Conservation (phyloP, 2,797 vertebrate genomes). For the Hylomyscus alleni region DNA sequence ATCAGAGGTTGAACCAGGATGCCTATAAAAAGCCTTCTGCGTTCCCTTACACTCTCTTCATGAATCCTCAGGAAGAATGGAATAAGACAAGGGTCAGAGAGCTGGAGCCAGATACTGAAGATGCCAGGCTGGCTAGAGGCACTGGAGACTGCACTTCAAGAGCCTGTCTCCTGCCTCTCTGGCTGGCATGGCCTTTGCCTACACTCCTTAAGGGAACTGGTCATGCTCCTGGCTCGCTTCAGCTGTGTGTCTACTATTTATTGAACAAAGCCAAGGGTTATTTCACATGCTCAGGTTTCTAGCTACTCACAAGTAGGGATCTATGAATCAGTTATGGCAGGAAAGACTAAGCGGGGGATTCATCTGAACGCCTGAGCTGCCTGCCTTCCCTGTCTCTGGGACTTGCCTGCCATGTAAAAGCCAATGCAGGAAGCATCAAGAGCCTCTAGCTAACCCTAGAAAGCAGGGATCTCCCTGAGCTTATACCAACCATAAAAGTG, state of each 20-base stretch:
- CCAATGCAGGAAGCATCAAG: neutral
- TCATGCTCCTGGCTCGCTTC: conserved; percentile 69
- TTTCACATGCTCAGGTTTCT: conserved; percentile 49
- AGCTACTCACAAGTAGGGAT: conserved; percentile 41
- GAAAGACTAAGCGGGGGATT: neutral
- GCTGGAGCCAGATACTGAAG: conserved; percentile 74
- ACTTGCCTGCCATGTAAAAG: neutral
- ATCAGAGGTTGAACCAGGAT: conserved; percentile 73
- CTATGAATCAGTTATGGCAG: conserved; percentile 62
- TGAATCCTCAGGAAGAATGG: conserved; percentile 84
- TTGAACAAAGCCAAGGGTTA: conserved; percentile 63
- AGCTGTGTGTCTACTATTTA: conserved; percentile 75
- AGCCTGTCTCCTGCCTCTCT: conserved; percentile 30
- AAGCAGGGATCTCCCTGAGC: neutral
- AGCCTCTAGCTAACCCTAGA: neutral
- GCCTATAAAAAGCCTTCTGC: conserved; percentile 86
- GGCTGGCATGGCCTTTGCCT: conserved; percentile 57
- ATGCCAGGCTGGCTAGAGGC: conserved; percentile 68
- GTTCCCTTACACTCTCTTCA: conserved; percentile 76
- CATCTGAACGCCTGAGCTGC: neutral
- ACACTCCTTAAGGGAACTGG: conserved; percentile 81
- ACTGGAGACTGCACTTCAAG: neutral
- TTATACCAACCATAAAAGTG: neutral
- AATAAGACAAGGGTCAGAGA: conserved; percentile 77
- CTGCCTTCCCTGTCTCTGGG: neutral